Evolutionary conservation across 2,888 invertebrate genomes (phyloP), one percentile per base, ranked within the genome.

Genomic region (Boloria euphrosyne): DNA sequence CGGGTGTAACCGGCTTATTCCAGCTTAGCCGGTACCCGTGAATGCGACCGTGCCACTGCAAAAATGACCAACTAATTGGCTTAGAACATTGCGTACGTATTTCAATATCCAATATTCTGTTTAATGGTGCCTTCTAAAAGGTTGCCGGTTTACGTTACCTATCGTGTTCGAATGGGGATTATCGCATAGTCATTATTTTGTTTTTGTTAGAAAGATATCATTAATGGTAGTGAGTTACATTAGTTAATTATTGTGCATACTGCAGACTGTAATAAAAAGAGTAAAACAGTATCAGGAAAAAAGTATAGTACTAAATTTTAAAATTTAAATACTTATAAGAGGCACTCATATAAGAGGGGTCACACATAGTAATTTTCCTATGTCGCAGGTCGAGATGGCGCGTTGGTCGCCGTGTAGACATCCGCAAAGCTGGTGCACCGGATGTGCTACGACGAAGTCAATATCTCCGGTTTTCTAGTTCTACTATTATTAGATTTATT

Each of bases 51-150:
- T 82, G 86, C 82, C 78, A 81, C 82, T 86, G 89, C 85, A 90
- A 90, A 91, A 90, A 89, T 90, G 87, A 86, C 84, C 87, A 87
- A 82, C 90, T 91, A 91, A 90, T 90, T 90, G 91, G 91, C 90
- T 90, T 90, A 90, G 87, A 84, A 86, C 85, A 85, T 83, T 84
- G 79, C 77, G 85, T 84, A 85, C 86, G 82, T 84, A 84, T 84
- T 87, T 85, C 85, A 83, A 87, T 88, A 88, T 85, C 85, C 85
- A 85, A 89, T 89, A 87, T 86, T 81, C 83, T 75, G 80, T 82
- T 82, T 82, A 86, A 85, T 82, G 83, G 84, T 76, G 74, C 81
- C 82, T 80, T 78, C 80, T 82, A 80, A 84, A 86, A 82, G 80
- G 80, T 65, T 46, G 58, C 76, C 72, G 72, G 53, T 66, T 65